These are phyloP conservation scores for Chlamydotis undulata DNA, from an alignment of 2,113 vertebrate species.

Conservation along the genomic window DNA sequence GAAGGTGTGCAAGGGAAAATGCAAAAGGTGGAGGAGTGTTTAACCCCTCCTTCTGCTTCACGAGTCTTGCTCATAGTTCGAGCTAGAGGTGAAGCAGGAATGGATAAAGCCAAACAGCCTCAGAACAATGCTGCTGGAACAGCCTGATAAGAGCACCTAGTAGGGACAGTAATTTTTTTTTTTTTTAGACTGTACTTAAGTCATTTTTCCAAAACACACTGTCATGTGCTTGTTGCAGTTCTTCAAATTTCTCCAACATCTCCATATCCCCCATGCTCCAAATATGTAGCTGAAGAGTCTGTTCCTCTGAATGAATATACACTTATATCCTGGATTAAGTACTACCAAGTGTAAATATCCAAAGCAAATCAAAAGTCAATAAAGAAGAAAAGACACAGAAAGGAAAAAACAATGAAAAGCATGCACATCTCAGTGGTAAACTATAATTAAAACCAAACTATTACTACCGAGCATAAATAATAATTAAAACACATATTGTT, in stretches of 20 bases:
- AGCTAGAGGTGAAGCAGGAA: not conserved
- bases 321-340: not conserved
- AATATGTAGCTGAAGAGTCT: not conserved
- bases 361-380: not conserved
- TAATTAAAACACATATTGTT: slow-evolving; percentile 69
- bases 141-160: not conserved
- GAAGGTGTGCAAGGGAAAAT: not conserved
- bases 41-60: not conserved
- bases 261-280: not conserved
- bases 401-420: slow-evolving; percentile 6
- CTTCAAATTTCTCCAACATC: not conserved
- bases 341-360: not conserved
- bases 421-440: not conserved
- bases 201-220: not conserved
- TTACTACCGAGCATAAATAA: slow-evolving; percentile 57
- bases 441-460: slow-evolving; percentile 44
- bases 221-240: not conserved
- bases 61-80: not conserved
- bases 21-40: not conserved
- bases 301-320: not conserved
- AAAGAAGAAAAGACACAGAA: not conserved
- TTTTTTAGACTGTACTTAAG: not conserved
- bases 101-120: not conserved
- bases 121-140: not conserved
- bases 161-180: not conserved